A percentile compares a stretch with the other conserved stretches of the same genome.
Conservation (phyloP, 2,113 vertebrate genomes). For the Halcyon malimbica region DNA sequence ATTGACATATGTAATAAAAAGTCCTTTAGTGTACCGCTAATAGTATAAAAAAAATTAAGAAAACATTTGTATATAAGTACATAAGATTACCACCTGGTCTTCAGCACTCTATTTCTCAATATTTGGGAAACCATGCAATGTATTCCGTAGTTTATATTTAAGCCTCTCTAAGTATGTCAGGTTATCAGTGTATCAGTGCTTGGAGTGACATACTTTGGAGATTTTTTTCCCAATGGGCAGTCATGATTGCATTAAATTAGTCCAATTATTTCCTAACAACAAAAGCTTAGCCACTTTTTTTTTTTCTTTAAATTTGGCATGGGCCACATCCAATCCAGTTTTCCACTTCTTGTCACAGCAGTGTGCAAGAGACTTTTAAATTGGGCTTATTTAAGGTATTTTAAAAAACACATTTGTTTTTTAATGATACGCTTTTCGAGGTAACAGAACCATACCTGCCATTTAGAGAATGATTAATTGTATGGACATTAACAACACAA, state of each 20-base stretch:
- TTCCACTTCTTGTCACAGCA: background rate
- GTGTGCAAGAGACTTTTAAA: background rate
- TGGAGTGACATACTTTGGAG: background rate
- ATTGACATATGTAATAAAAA: background rate
- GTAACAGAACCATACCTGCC: background rate
- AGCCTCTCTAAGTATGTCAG: background rate
- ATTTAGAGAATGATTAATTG: background rate
- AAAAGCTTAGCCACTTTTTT: background rate
- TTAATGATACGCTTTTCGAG: background rate
- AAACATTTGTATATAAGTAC: background rate
- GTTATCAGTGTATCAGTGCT: background rate
- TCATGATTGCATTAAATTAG: background rate
- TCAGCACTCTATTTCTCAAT: background rate
- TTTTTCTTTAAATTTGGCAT: background rate
- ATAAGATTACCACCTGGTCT: background rate
- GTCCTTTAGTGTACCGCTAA: background rate
- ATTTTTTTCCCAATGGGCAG: background rate
- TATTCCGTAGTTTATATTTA: background rate
- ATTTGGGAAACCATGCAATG: background rate
- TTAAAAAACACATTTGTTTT: background rate
- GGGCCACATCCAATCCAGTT: background rate
- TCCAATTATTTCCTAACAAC: background rate
- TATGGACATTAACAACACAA: background rate
- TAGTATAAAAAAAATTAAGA: background rate
- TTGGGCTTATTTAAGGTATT: background rate